Conservation (phyloP, 2,888 invertebrate genomes). For the Drosophila suboccidentalis region DNA sequence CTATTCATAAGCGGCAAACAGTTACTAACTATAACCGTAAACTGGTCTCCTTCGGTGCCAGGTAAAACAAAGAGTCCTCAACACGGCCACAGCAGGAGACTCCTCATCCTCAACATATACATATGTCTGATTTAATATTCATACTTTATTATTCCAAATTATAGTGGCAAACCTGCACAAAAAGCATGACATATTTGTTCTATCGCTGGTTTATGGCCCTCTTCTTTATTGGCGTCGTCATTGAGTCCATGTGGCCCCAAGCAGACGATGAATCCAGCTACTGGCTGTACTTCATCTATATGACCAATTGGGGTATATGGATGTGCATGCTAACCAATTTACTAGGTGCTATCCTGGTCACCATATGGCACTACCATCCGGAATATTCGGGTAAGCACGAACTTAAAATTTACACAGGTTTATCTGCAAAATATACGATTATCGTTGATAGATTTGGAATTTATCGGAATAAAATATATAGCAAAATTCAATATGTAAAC, state of each 20-base stretch:
- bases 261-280: slow-evolving; percentile 66
- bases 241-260: slow-evolving; percentile 78
- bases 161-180: slow-evolving; percentile 85
- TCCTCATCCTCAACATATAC: background rate
- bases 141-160: slow-evolving; percentile 34
- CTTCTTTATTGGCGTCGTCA: slow-evolving; percentile 83
- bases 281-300: slow-evolving; percentile 84
- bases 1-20: slow-evolving; percentile 64
- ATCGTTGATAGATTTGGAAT: too few species aligned
- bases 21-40: slow-evolving; percentile 36
- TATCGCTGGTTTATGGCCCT: slow-evolving; percentile 84
- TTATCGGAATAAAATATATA: too few species aligned
- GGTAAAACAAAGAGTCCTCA: slow-evolving; percentile 28
- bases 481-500: too few species aligned
- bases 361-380: slow-evolving; percentile 84
- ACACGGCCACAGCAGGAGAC: background rate
- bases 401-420: background rate
- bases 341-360: slow-evolving; percentile 83
- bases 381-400: slow-evolving; percentile 82
- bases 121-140: slow-evolving; percentile 18
- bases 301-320: slow-evolving; percentile 85
- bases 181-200: slow-evolving; percentile 82
- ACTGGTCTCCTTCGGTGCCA: slow-evolving; percentile 20
- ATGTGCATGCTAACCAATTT: slow-evolving; percentile 84
- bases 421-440: background rate